Conservation (phyloP, 2,888 invertebrate genomes). For the Tetheella fluctuosa region DNA sequence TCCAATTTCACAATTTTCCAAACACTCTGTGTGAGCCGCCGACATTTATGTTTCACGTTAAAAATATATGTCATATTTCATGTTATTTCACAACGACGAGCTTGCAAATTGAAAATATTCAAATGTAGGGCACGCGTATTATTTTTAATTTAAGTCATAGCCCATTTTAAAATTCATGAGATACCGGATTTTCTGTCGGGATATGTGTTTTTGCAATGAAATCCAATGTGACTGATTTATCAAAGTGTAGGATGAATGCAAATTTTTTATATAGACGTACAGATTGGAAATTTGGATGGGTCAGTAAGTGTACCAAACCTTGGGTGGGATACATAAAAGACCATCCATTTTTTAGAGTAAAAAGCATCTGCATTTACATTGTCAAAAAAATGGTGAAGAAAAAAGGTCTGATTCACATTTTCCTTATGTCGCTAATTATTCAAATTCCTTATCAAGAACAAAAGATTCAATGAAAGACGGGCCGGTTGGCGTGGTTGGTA, state of each 20-base stretch:
- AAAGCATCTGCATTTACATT: no score
- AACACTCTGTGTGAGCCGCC: background rate
- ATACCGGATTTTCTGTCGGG: background rate
- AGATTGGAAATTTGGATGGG: background rate
- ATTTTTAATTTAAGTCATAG: background rate
- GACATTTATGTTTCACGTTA: background rate
- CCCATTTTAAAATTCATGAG: constrained; percentile 8
- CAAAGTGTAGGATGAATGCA: background rate
- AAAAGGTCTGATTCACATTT: no score
- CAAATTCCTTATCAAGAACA: no score
- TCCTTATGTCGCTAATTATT: no score
- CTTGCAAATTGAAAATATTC: constrained; percentile 5
- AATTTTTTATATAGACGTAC: background rate
- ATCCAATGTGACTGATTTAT: background rate
- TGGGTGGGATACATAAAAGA: no score
- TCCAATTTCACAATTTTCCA: background rate
- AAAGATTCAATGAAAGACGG: no score
- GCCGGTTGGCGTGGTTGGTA: no score
- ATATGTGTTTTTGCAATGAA: background rate
- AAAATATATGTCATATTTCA: background rate
- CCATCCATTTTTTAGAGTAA: no score
- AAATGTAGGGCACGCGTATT: constrained; percentile 3
- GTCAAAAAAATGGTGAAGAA: no score
- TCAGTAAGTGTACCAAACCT: no score
- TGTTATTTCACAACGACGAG: background rate